Evolutionary conservation across 2,888 invertebrate species (phyloP).

Genomic region (Drosophila nr. fundita): DNA sequence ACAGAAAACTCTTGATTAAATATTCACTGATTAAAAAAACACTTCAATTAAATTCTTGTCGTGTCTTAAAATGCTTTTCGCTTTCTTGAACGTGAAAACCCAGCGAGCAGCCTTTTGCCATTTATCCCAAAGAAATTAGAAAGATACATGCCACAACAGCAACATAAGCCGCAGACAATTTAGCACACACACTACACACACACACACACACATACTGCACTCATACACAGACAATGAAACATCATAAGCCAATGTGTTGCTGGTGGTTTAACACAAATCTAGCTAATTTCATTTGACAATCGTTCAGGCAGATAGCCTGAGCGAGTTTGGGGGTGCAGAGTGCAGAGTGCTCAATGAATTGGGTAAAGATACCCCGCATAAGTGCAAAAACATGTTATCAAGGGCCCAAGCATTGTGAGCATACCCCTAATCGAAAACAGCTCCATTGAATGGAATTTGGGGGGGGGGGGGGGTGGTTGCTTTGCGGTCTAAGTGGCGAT

Average conservation of each 20-base stretch:
- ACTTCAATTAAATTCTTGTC: background rate
- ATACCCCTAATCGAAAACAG: constrained; percentile 39
- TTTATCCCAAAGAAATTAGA: constrained; percentile 45
- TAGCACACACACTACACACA: constrained; percentile 6
- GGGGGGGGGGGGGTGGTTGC: constrained; percentile 2
- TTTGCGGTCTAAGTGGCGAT: constrained; percentile 32
- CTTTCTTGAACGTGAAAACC: constrained; percentile 25
- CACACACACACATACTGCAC: background rate
- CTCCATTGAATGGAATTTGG: background rate
- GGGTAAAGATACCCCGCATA: constrained; percentile 36
- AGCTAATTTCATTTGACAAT: constrained; percentile 78
- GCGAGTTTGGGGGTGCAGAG: background rate
- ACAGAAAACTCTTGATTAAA: background rate
- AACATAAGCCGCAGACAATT: constrained; percentile 57
- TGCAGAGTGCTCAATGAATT: constrained; percentile 3
- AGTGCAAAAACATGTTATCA: constrained; percentile 77
- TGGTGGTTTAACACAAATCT: constrained; percentile 50
- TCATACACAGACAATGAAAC: constrained; percentile 27
- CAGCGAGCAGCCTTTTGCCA: constrained; percentile 44
- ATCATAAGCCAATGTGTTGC: constrained; percentile 55
- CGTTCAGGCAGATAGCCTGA: constrained; percentile 45
- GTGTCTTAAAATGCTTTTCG: background rate
- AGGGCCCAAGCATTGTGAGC: constrained; percentile 36
- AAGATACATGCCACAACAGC: constrained; percentile 24
- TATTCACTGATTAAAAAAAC: background rate